phyloP scores from a whole-genome alignment of 2,888 invertebrate genomes.

The Sarcophaga rosellei region DNA sequence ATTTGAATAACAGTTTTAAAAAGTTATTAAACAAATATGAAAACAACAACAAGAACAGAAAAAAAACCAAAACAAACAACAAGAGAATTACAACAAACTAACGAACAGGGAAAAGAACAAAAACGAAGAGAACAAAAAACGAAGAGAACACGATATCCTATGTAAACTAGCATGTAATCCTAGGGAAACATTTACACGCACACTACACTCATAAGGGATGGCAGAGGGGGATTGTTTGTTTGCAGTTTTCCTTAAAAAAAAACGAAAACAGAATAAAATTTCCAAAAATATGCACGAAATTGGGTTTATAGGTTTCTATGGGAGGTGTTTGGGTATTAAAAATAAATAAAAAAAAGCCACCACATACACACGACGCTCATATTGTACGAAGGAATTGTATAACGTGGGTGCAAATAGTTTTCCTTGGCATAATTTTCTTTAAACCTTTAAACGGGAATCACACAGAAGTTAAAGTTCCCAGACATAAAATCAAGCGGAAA shows the following conservation, averaged over 20 bases:
- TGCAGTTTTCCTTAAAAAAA: too few relatives aligned
- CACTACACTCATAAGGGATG: background rate
- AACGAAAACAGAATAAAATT: too few relatives aligned
- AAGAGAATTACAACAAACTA: background rate
- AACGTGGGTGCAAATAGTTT: slow-evolving; percentile 40
- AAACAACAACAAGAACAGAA: background rate
- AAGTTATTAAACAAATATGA: slow-evolving; percentile 66
- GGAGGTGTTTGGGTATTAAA: slow-evolving; percentile 35
- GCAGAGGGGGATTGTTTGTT: too few relatives aligned
- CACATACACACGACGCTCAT: background rate
- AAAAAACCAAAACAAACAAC: slow-evolving; percentile 41
- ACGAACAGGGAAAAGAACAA: background rate
- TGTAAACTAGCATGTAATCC: slow-evolving; percentile 60
- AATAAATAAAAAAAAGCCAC: slow-evolving; percentile 27
- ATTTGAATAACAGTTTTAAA: background rate
- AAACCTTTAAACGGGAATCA: slow-evolving; percentile 7
- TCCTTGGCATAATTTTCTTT: slow-evolving; percentile 4
- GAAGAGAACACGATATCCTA: slow-evolving; percentile 32
- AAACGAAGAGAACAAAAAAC: slow-evolving; percentile 10
- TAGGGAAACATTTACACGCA: slow-evolving; percentile 20
- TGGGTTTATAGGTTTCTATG: slow-evolving; percentile 56
- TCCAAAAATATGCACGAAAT: slow-evolving; percentile 13
- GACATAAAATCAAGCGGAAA: background rate
- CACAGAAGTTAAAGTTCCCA: slow-evolving; percentile 28
- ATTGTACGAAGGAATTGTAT: slow-evolving; percentile 6